A percentile compares a stretch with the other conserved stretches of the same genome.
phyloP scores from a whole-genome alignment of 1,140 invertebrate genomes.

The Monochamus saltuarius region DNA sequence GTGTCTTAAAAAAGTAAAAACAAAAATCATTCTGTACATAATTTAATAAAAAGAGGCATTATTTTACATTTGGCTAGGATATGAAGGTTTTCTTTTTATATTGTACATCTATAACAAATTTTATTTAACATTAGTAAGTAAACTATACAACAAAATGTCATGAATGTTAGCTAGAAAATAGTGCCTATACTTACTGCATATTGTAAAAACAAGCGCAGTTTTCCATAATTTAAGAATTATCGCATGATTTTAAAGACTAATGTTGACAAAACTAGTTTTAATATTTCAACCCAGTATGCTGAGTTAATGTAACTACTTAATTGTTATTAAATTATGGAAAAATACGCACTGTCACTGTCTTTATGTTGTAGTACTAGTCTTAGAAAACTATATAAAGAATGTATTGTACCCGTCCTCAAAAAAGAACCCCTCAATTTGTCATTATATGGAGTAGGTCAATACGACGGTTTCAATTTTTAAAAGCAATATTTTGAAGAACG shows the following conservation, averaged over 20 bases:
- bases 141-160: too few species aligned
- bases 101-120: too few species aligned
- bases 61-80: too few species aligned
- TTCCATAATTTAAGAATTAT: background rate
- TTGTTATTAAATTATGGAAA: background rate
- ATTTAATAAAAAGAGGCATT: background rate
- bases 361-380: constrained; percentile 3
- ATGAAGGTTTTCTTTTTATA: too few species aligned
- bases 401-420: constrained; percentile 3
- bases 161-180: too few species aligned
- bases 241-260: background rate
- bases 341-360: background rate
- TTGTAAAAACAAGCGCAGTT: too few species aligned
- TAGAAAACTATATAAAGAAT: constrained; percentile 9
- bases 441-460: too few species aligned
- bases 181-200: too few species aligned
- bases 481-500: too few species aligned
- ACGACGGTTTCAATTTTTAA: too few species aligned
- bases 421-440: too few species aligned
- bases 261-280: background rate
- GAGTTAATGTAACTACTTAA: background rate
- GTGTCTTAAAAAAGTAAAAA: constrained; percentile 3
- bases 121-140: background rate
- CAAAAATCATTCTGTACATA: constrained; percentile 9
- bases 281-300: constrained; percentile 1